Percentiles rank a stretch among this genome's conserved stretches.
Conservation (phyloP, 2,888 invertebrate species). For the Andrena haemorrhoa region DNA sequence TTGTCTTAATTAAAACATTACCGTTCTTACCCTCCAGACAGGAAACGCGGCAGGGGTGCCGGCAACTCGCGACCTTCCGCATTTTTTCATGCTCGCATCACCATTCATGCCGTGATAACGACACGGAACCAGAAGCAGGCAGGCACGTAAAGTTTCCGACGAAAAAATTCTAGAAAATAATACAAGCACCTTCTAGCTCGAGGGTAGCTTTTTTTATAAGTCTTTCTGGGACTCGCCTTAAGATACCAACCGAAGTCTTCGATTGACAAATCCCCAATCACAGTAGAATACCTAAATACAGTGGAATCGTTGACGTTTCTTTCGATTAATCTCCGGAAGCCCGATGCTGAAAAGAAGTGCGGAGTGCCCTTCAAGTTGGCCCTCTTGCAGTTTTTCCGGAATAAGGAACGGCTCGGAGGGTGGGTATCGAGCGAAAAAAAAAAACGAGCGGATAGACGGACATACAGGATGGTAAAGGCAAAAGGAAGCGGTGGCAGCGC, state of each 20-base stretch:
- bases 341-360: neutral
- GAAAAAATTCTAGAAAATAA: too few relatives aligned
- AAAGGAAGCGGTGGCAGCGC: constrained; percentile 80
- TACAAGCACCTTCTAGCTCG: too few relatives aligned
- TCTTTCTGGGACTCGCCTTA: too few relatives aligned
- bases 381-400: neutral
- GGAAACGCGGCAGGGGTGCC: constrained; percentile 59
- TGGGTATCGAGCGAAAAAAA: constrained; percentile 45
- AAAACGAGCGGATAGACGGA: constrained; percentile 65
- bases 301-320: neutral
- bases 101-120: neutral
- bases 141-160: too few relatives aligned
- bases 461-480: constrained; percentile 70
- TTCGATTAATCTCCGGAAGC: neutral
- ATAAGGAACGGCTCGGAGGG: constrained; percentile 30
- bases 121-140: neutral
- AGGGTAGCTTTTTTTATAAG: too few relatives aligned
- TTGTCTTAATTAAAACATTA: constrained; percentile 78
- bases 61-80: constrained; percentile 38
- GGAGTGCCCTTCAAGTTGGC: neutral
- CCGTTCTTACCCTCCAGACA: constrained; percentile 54
- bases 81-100: constrained; percentile 6
- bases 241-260: too few relatives aligned
- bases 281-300: too few relatives aligned
- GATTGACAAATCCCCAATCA: too few relatives aligned